Evolutionary conservation across 2,113 vertebrate genomes (phyloP), one percentile per base, ranked within the genome.

Genomic region (Puffinus mauretanicus): DNA sequence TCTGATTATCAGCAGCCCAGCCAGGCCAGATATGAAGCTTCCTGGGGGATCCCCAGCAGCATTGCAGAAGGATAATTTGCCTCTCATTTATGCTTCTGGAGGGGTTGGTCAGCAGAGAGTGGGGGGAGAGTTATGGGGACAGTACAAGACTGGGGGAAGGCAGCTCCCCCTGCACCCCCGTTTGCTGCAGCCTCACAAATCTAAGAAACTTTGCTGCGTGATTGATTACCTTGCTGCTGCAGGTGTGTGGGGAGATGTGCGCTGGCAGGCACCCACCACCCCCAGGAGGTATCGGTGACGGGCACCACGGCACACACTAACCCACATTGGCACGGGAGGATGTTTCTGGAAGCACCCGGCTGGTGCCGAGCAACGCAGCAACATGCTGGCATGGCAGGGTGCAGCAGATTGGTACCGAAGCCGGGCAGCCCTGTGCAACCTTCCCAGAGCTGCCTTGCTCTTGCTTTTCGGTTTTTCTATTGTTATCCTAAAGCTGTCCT

Each of bases 1-100:
- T 92, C 81, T 97, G 93, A 88, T 97, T 95, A 93, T 54, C 93
- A 76, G 86, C 64, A 72, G 51, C 86, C 75, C 86, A 81, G 91
- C 83, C 93, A 71, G 91, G 69, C 42, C 87, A 88, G 76, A 76
- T 66, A 88, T 2, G 85, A 62, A 90, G 85, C 61, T 82, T 97
- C 91, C 89, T 64, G 27, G 46, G 60, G 88, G 77, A 96, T 67
- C 80, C 77, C 94, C 34, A 8, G 76, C 66, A 91, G 65, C 18
- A 26, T 4, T 15, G 18, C 54, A 80, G 78, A 67, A 52, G 95
- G 65, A 83, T 82, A 32, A 89, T 72, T 92, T 73, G 36, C 84
- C 20, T 77, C 75, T 82, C 40, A 34, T 77, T 79, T 49, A 46
- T 54, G 57, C 10, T 57, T 13, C 69, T 79, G 69, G 61, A 58